Conservation (phyloP, 2,797 vertebrate species). For the Coluber constrictor region DNA sequence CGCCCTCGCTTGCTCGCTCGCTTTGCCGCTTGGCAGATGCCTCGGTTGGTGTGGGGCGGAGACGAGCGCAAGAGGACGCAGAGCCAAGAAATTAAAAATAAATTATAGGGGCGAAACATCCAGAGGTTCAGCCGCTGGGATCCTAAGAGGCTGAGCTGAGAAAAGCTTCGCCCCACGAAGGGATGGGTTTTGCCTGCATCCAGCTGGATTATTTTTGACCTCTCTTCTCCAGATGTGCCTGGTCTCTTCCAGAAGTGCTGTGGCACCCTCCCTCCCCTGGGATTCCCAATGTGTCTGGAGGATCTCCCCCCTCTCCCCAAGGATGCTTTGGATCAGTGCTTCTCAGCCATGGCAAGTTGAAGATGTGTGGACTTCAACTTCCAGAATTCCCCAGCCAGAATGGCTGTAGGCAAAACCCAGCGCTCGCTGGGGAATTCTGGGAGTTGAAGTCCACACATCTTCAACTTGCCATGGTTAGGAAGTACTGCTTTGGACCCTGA, state of each 20-base stretch:
- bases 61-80: neutral
- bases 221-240: neutral
- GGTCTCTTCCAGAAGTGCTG: neutral
- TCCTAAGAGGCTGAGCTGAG: neutral
- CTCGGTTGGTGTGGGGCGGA: neutral
- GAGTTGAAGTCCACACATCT: neutral
- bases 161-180: neutral
- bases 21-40: neutral
- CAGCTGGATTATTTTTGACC: no score
- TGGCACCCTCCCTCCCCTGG: no score
- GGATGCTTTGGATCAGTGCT: neutral
- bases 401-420: no score
- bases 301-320: neutral
- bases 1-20: neutral
- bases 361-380: neutral
- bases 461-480: neutral
- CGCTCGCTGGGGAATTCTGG: neutral
- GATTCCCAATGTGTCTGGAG: neutral
- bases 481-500: neutral
- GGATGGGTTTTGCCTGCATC: neutral
- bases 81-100: neutral
- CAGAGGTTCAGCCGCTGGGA: neutral
- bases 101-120: accelerated
- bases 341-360: neutral
- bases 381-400: neutral